Percentiles rank a stretch among this genome's conserved stretches.
phyloP scores from a whole-genome alignment of 2,113 vertebrate species.

The Nycticryphes semicollaris region DNA sequence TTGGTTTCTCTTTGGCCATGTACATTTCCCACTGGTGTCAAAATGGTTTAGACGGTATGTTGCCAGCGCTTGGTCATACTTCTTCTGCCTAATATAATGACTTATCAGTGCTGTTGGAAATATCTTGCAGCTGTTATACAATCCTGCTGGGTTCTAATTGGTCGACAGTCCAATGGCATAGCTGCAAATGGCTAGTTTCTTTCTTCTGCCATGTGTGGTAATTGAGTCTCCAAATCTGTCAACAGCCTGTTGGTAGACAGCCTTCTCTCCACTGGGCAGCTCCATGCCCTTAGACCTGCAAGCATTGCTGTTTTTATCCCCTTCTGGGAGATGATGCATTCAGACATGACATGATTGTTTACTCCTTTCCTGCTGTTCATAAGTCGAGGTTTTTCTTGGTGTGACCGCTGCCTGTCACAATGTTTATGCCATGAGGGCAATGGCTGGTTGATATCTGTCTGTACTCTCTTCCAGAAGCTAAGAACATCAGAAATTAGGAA shows the following conservation, averaged over 20 bases:
- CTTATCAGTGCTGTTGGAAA: not conserved
- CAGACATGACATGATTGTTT: not conserved
- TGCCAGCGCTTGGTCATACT: not conserved
- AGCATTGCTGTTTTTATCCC: not conserved
- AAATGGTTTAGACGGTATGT: not conserved
- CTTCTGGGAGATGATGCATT: not conserved
- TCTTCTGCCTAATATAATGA: not conserved
- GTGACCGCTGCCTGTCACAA: not conserved
- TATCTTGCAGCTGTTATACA: constrained; percentile 10
- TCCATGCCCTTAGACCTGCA: not conserved
- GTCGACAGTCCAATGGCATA: constrained; percentile 1
- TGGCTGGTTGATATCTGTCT: not conserved
- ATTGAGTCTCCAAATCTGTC: constrained; percentile 9
- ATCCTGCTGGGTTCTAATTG: constrained; percentile 4
- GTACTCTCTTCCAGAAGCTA: not conserved
- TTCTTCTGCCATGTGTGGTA: not conserved
- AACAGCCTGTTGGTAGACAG: not conserved
- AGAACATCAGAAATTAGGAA: not conserved
- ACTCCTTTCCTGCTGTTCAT: not conserved
- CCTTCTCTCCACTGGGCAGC: not conserved
- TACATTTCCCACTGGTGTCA: not conserved
- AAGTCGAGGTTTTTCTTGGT: not conserved
- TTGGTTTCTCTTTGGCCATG: not conserved
- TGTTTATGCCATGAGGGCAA: not conserved
- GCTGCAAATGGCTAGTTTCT: not conserved